Evolutionary conservation across 2,888 invertebrate species (phyloP), one percentile per base, ranked within the genome.

Genomic region (Polylopha cassiicola): DNA sequence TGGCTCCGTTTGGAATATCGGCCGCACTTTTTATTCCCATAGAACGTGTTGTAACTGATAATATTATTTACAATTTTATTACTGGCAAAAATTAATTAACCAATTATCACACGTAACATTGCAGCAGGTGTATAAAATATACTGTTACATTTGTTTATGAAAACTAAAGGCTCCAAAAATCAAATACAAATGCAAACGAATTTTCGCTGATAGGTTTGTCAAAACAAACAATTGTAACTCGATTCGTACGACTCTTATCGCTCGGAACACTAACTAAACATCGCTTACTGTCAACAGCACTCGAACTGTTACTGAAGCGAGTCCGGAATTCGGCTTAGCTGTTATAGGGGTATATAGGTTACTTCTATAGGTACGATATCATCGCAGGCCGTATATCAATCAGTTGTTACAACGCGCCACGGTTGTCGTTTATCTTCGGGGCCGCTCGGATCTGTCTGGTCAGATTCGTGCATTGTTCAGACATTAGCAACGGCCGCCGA

Each of bases 391-490:
- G 78, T 82, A 80, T 78, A 84, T 84, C 84, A 84, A 81, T 85
- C 84, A 82, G 76, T 79, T 81, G 82, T 81, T 81, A 82, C 81
- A 78, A 63, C 68, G 78, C 65, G 76, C 68, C 61, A 73, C 73
- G 75, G 69, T 77, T 80, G 81, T 81, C 81, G 82, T 84, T 85
- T 85, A 82, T 85, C 84, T 84, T 80, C 74, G 74, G 65, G 55
- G 58, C 66, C 67, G 72, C 66, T 80, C 73, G 78, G 75, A 74
- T 73, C 79, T 76, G 73, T 75, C 79, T 69, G 78, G 78, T 73
- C 78, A 79, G 80, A 81, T 79, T 81, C 71, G 77, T 76, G 77
- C 81, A 82, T 84, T 84, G 84, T 84, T 84, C 73, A 70, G 73
- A 73, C 81, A 79, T 82, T 81, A 80, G 74, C 70, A 55, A 58